A percentile compares a stretch with the other conserved stretches of the same genome.
Conservation (phyloP, 2,113 vertebrate genomes). For the Apteryx mantelli region DNA sequence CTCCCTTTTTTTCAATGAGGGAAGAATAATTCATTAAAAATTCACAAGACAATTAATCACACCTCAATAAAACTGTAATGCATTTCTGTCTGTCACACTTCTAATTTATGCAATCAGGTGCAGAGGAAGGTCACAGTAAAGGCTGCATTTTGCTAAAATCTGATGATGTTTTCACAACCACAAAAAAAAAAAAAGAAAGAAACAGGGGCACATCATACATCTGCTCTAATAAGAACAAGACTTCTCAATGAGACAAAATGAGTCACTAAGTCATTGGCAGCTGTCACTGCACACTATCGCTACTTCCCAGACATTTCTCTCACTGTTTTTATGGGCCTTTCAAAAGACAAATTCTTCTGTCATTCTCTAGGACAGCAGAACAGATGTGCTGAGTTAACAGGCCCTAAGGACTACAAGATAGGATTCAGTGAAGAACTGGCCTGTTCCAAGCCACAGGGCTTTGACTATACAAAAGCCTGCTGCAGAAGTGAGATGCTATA, state of each 20-base stretch:
- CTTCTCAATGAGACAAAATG: background rate
- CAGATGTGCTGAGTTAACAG: background rate
- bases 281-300: background rate
- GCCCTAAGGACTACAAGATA: background rate
- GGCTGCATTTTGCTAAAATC: background rate
- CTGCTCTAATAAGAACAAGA: background rate
- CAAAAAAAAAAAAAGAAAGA: background rate
- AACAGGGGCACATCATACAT: background rate
- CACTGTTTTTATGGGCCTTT: background rate
- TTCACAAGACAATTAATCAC: background rate
- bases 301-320: background rate
- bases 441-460: background rate
- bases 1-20: background rate
- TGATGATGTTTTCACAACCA: background rate
- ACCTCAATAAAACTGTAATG: background rate
- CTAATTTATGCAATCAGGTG: background rate
- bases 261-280: background rate
- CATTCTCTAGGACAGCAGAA: background rate
- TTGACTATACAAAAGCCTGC: background rate
- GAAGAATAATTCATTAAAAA: background rate
- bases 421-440: background rate
- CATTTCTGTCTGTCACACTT: background rate
- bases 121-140: background rate
- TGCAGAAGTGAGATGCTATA: background rate
- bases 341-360: background rate